These are phyloP conservation scores for Anthopleura xanthogrammica DNA, from an alignment of 92 coral and sea anemone genomes.

Conservation along the genomic window DNA sequence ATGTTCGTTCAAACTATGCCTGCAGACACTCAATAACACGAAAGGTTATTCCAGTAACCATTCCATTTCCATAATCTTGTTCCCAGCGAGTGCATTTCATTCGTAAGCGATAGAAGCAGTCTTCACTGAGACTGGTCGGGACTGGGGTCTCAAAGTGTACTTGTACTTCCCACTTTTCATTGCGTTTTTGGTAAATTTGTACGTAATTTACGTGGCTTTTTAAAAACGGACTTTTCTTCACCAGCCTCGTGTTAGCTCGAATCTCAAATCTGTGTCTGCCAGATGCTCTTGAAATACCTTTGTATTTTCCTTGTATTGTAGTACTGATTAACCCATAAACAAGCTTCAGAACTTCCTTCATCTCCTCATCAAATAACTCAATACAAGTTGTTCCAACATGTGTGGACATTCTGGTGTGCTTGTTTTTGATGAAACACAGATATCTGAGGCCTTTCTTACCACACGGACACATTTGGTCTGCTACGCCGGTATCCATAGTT, in stretches of 20 bases:
- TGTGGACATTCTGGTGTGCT: slow-evolving; percentile 20
- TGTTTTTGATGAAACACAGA: slow-evolving; percentile 29
- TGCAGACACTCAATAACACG: slow-evolving; percentile 6
- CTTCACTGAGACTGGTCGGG: neutral
- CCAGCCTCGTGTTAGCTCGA: slow-evolving; percentile 40
- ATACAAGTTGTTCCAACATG: slow-evolving; percentile 40
- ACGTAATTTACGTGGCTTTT: slow-evolving; percentile 12
- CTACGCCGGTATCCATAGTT: slow-evolving; percentile 22
- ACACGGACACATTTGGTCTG: slow-evolving; percentile 34
- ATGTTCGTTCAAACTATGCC: no score
- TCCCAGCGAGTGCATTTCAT: slow-evolving; percentile 8
- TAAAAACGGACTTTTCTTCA: slow-evolving; percentile 12
- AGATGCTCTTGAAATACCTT: slow-evolving; percentile 2
- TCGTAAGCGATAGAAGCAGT: neutral
- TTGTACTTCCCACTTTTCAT: slow-evolving; percentile 45
- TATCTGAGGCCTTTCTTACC: slow-evolving; percentile 45
- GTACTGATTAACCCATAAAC: slow-evolving; percentile 1
- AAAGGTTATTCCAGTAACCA: neutral
- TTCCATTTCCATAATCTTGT: slow-evolving; percentile 6
- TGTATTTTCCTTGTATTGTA: slow-evolving; percentile 19
- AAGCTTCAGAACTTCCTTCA: slow-evolving; percentile 40
- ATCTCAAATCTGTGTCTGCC: slow-evolving; percentile 37
- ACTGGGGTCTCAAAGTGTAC: neutral
- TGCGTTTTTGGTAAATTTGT: slow-evolving; percentile 18
- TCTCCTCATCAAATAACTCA: slow-evolving; percentile 40